phyloP scores from a whole-genome alignment of 1,140 invertebrate genomes.

The Mizuhopecten yessoensis region DNA sequence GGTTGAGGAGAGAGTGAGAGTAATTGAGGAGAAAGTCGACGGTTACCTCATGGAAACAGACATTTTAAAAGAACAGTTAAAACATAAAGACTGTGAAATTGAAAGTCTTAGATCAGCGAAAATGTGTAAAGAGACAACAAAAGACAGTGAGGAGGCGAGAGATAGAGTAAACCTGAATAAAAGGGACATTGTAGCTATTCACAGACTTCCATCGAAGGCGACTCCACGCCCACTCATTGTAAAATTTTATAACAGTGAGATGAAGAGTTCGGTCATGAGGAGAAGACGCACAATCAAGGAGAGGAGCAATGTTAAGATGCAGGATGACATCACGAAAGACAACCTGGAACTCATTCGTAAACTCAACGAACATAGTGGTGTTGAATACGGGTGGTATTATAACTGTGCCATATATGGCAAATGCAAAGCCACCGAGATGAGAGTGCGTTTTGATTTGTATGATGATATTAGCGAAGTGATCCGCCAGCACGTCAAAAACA shows the following conservation, averaged over 20 bases:
- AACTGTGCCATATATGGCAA: conserved; percentile 44
- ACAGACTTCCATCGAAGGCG: conserved; percentile 18
- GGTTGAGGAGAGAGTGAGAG: too few relatives aligned
- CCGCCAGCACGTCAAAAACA: neutral
- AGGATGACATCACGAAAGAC: conserved; percentile 41
- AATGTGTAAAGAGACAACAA: neutral
- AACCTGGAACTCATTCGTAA: conserved; percentile 41
- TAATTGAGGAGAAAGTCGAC: neutral
- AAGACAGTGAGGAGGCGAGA: neutral
- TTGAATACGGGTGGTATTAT: conserved; percentile 42
- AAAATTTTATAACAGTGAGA: conserved; percentile 30
- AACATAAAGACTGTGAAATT: too few relatives aligned
- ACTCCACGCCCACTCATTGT: conserved; percentile 41
- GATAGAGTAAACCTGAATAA: neutral
- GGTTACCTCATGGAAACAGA: neutral
- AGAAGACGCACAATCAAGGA: neutral
- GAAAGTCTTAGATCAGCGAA: too few relatives aligned
- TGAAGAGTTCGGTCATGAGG: conserved; percentile 21
- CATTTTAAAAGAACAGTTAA: too few relatives aligned
- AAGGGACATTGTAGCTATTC: conserved; percentile 46
- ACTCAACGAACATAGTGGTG: neutral
- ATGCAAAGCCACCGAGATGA: neutral
- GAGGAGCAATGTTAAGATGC: neutral
- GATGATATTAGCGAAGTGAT: conserved; percentile 41
- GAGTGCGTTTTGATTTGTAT: conserved; percentile 12